A percentile compares a stretch with the other conserved stretches of the same genome.
phyloP scores from a whole-genome alignment of 2,797 vertebrate genomes.

The Coccyzus lansbergi region DNA sequence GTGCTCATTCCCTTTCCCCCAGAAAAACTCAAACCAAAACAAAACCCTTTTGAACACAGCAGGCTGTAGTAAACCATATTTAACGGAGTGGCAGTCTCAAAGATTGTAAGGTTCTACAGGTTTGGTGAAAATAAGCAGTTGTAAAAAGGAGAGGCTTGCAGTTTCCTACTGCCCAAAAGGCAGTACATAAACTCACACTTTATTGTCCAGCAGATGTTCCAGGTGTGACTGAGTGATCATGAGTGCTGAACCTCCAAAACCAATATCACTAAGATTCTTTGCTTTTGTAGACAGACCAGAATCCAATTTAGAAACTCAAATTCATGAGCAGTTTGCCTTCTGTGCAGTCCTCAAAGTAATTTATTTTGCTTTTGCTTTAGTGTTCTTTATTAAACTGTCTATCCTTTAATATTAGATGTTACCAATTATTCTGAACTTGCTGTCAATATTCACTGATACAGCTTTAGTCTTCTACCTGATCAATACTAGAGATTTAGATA shows the following conservation, averaged over 20 bases:
- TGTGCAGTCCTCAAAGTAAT: background rate
- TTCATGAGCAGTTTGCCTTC: background rate
- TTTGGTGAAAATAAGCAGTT: background rate
- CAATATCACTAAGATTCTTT: background rate
- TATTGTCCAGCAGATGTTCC: background rate
- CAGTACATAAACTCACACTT: background rate
- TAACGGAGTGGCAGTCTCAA: background rate
- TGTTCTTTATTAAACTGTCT: background rate
- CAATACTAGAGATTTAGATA: background rate
- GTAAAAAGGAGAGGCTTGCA: background rate
- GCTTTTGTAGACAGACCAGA: background rate
- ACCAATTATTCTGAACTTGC: background rate
- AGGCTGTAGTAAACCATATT: background rate
- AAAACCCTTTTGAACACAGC: conserved; percentile 1
- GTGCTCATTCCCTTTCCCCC: background rate
- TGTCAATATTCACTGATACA: background rate
- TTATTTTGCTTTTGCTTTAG: background rate
- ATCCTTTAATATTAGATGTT: background rate
- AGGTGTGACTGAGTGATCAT: background rate
- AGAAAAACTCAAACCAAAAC: background rate
- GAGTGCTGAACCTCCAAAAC: background rate
- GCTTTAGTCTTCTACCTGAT: background rate
- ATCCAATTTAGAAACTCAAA: background rate
- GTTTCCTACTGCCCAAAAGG: background rate
- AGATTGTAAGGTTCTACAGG: background rate